Evolutionary conservation across 2,888 invertebrate genomes (phyloP), one percentile per base, ranked within the genome.

Genomic region (Macrophya alboannulata): DNA sequence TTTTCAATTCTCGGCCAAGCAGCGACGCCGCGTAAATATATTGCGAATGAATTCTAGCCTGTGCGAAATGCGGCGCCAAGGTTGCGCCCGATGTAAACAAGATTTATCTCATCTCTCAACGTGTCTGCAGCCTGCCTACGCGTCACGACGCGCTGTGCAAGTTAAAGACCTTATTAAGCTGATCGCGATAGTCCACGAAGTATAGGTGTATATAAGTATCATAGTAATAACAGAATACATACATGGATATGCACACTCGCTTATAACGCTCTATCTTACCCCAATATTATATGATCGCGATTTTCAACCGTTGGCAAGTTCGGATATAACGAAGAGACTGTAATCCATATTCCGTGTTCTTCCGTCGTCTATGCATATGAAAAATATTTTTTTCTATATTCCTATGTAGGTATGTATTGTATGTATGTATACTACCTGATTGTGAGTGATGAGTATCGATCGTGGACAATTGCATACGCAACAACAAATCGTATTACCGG

Each of bases 41-140:
- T 51, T 43, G 45, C 51, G 55, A 77, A 62, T 43, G 62, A 62
- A 81, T 81, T 81, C 31, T 21, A 62, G 81, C 62, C 40, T n/a
- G 40, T 25, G 81, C 81, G 43, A 81, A 59, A 40, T 21, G 40
- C 81, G 81, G 43, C 81, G 40, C 81, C 81, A 81, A 81, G 81
- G 81, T 81, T 65, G 43, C 40, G 62, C 17, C 12, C 81, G 81
- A 62, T 81, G 81, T 81, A 81, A 81, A 59, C 81, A 81, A 81
- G 43, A 62, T 81, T 62, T 43, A 81, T 81, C 62, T 81, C 81
- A 81, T 81, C 81, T 40, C 43, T 25, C 62, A 43, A 43, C 40
- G 40, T 65, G 62, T 81, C 45, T 51, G 62, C 21, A 43, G 81
- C 43, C 21, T 45, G 62, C 43, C 21, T 45, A 65, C 62, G 45